Evolutionary conservation across 1,140 invertebrate species (phyloP).

Genomic region (Brachionus calyciflorus): DNA sequence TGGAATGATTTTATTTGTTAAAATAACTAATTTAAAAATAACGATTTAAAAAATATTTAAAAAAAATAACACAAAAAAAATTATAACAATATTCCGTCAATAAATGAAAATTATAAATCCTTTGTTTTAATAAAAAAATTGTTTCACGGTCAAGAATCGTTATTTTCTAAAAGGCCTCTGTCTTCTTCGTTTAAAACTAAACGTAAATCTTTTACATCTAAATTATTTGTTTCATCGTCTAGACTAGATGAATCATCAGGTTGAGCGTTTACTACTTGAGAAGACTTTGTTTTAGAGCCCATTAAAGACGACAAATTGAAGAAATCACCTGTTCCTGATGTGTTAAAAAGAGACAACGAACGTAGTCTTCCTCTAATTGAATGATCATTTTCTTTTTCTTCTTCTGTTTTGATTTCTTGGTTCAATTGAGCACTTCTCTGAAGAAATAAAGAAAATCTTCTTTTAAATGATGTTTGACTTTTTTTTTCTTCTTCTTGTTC

Average conservation of each 20-base stretch:
- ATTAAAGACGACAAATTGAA: neutral
- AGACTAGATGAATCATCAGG: conserved; percentile 7
- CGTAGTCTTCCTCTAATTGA: neutral
- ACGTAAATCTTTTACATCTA: conserved; percentile 20
- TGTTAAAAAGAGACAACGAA: conserved; percentile 12
- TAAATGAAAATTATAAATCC: neutral
- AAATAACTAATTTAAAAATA: no score
- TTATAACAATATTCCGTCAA: no score
- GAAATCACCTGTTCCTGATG: neutral
- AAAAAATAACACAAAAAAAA: no score
- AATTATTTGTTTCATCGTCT: conserved; percentile 10
- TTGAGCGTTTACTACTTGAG: neutral
- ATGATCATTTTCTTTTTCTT: neutral
- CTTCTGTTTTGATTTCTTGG: neutral
- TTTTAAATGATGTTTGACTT: neutral
- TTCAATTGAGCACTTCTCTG: neutral
- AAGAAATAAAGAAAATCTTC: conserved; percentile 11
- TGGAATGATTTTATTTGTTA: no score
- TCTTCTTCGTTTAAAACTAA: conserved; percentile 34
- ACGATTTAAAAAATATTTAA: conserved; percentile 12
- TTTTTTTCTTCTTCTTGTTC: neutral
- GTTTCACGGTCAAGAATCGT: no score
- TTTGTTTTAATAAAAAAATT: neutral
- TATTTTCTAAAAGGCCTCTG: neutral
- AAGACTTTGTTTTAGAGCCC: conserved; percentile 16